Conservation (phyloP, 2,888 invertebrate species). For the Hecatera dysodea region DNA sequence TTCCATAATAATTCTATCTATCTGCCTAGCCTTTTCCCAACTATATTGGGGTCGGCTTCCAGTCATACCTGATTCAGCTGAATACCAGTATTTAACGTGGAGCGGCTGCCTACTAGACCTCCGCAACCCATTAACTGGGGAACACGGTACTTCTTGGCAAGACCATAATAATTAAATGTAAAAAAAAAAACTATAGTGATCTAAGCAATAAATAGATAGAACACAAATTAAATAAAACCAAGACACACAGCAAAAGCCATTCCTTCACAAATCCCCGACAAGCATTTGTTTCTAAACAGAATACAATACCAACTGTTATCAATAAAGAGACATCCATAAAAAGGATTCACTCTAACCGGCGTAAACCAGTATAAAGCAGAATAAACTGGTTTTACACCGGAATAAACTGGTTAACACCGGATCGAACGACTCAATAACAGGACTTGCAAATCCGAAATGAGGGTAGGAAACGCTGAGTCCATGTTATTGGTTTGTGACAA, state of each 20-base stretch:
- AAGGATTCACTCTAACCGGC: constrained; percentile 61
- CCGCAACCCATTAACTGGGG: no score
- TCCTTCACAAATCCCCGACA: neutral
- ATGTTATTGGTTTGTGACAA: constrained; percentile 49
- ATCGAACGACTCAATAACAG: constrained; percentile 70
- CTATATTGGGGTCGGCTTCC: no score
- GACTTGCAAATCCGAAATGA: constrained; percentile 60
- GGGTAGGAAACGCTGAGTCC: constrained; percentile 29
- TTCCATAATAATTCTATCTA: no score
- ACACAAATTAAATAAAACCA: constrained; percentile 3
- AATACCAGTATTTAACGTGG: no score
- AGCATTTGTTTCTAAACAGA: constrained; percentile 23
- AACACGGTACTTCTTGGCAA: no score
- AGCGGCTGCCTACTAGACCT: no score
- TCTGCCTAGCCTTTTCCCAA: no score
- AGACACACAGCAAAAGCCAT: neutral
- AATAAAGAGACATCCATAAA: constrained; percentile 63
- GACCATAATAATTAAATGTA: no score
- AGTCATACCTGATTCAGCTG: no score
- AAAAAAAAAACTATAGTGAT: neutral
- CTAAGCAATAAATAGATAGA: neutral
- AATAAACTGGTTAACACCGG: constrained; percentile 54
- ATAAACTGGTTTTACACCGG: constrained; percentile 33
- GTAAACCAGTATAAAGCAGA: constrained; percentile 57
- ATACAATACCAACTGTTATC: constrained; percentile 43